A percentile compares a stretch with the other conserved stretches of the same genome.
phyloP scores from a whole-genome alignment of 2,888 invertebrate genomes.

The Meteorus colon region DNA sequence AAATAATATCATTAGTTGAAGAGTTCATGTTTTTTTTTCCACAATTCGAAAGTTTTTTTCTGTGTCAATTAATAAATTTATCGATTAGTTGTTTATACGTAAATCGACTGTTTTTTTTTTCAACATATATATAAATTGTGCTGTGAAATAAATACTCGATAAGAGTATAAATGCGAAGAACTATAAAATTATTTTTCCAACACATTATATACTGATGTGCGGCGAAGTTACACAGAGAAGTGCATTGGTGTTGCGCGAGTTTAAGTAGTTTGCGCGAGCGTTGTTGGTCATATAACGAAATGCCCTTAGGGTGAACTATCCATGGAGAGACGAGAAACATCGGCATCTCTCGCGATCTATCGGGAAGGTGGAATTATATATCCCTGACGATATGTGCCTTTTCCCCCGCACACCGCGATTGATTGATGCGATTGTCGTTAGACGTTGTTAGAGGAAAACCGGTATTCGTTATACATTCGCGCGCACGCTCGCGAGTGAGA shows the following conservation, averaged over 20 bases:
- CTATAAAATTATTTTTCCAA: not conserved
- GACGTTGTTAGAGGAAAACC: slow-evolving; percentile 69
- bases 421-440: slow-evolving; percentile 72
- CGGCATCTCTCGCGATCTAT: slow-evolving; percentile 28
- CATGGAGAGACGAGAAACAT: slow-evolving; percentile 6
- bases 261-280: slow-evolving; percentile 32
- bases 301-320: slow-evolving; percentile 58
- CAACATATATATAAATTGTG: not conserved
- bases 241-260: not conserved
- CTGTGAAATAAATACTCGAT: not conserved
- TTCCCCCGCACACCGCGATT: slow-evolving; percentile 51
- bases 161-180: not conserved
- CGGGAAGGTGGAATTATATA: slow-evolving; percentile 67
- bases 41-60: not conserved
- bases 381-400: slow-evolving; percentile 57
- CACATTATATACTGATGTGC: slow-evolving; percentile 2
- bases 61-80: not conserved
- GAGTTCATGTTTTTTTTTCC: not conserved
- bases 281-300: slow-evolving; percentile 62
- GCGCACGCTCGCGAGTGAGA: slow-evolving; percentile 10
- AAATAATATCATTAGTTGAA: slow-evolving; percentile 5
- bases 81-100: not conserved
- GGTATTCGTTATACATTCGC: slow-evolving; percentile 59
- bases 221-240: slow-evolving; percentile 7
- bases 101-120: not conserved